Base-by-base conservation (phyloP, 1,140 invertebrate species). In the Bombus waltoni region DNA sequence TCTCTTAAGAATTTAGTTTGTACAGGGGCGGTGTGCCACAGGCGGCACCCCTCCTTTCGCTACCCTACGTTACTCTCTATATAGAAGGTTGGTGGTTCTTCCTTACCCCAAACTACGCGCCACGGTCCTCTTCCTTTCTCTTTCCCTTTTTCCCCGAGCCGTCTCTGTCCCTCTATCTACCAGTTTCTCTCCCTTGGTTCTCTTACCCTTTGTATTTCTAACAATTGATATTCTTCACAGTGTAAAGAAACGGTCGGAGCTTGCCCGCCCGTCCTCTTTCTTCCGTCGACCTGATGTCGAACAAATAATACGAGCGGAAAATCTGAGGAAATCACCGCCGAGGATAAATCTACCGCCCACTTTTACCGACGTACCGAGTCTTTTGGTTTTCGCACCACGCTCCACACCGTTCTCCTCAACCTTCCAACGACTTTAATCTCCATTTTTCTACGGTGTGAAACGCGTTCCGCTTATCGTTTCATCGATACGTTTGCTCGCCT, bases 1-100 rank as follows among this genome's bases (percentile, higher is more conserved):
- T 95, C 95, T 95, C 95, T 95, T 95, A 95, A 95, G 95, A 95
- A 95, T 95, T 95, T 93, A 92, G 95, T 95, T 95, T 95, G 93
- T 93, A 93, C 92, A 93, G 93, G 93, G 93, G 93, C 88, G 93
- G 94, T 92, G 93, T 91, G 91, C 90, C 88, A 88, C 85, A 87
- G 87, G 73, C 87, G 86, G 91, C 86, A 79, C 88, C 73, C 47
- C 85, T 85, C 81, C 83, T 89, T 88, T 87, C 82, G 68, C 66
- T 87, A 85, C 82, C 82, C 87, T 68, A 85, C 84, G 62, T 65
- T 80, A 59, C 88, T 81, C 79, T 90, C 47, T 68, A 85, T 76
- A 88, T 62, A 71, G 65, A 76, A 73, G 81, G 83, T 79, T 38
- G 83, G 62, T 71, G 76, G 77, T 86, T 88, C 86, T 78, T 90